A percentile compares a stretch with the other conserved stretches of the same genome.
Conservation (phyloP, 2,113 vertebrate species). For the Zosterops borbonicus region DNA sequence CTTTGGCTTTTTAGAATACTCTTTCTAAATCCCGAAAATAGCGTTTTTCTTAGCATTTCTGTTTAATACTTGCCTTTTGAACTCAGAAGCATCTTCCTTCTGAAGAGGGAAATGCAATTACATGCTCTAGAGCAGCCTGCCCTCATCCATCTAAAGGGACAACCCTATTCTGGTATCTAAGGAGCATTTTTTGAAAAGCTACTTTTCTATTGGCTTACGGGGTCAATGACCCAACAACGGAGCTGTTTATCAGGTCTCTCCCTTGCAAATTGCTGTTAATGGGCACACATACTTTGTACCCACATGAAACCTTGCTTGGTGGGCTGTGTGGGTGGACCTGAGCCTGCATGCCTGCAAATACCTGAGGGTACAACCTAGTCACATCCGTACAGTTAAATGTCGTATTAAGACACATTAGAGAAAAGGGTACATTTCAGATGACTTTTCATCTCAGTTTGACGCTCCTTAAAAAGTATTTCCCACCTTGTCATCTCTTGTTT, state of each 20-base stretch:
- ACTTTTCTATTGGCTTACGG: not conserved
- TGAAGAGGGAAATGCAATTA: not conserved
- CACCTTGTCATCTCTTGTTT: not conserved
- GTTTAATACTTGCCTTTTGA: not conserved
- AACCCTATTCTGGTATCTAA: not conserved
- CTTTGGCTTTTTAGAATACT: not conserved
- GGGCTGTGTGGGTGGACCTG: not conserved
- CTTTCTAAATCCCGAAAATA: not conserved
- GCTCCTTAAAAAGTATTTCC: not conserved
- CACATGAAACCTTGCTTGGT: constrained; percentile 8
- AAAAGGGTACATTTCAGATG: not conserved
- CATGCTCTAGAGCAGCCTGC: not conserved
- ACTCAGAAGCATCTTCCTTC: not conserved
- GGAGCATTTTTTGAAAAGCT: not conserved
- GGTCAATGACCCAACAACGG: not conserved
- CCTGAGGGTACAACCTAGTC: not conserved
- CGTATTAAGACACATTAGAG: not conserved
- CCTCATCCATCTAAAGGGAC: not conserved
- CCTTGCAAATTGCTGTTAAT: constrained; percentile 8
- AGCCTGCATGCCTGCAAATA: not conserved
- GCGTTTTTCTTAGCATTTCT: not conserved
- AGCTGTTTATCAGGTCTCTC: not conserved
- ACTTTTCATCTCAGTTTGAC: not conserved
- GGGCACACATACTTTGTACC: not conserved
- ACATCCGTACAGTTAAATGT: not conserved